Percentiles rank a stretch among this genome's conserved stretches.
These are phyloP conservation scores for Hylia prasina DNA, from an alignment of 2,113 vertebrate genomes.

Conservation along the genomic window DNA sequence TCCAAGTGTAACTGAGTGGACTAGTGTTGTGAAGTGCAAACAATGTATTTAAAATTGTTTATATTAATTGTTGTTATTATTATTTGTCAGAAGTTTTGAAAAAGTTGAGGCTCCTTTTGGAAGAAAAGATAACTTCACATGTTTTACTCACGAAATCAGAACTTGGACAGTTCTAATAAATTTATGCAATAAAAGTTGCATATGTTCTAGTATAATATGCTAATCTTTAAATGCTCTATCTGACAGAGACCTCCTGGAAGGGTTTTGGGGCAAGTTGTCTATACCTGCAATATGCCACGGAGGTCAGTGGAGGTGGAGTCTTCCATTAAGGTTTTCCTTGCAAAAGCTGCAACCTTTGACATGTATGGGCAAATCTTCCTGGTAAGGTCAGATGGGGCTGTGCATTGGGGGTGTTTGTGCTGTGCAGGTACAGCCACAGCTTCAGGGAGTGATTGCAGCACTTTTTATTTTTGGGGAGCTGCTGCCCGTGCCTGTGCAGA, in stretches of 20 bases:
- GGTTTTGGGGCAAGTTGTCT: background rate
- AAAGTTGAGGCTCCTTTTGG: background rate
- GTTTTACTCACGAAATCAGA: background rate
- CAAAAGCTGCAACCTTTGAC: background rate
- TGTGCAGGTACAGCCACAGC: background rate
- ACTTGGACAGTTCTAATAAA: background rate
- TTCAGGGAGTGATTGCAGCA: fast-evolving
- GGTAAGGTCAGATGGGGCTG: fast-evolving
- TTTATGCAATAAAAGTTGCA: background rate
- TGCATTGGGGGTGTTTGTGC: fast-evolving
- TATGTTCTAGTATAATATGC: background rate
- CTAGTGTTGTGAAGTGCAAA: background rate
- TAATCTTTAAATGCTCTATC: background rate
- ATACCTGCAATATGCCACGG: background rate
- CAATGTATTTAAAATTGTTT: background rate
- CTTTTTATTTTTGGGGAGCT: background rate
- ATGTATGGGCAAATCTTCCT: background rate
- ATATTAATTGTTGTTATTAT: background rate
- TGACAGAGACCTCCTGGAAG: background rate
- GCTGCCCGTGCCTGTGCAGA: background rate
- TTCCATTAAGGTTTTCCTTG: background rate
- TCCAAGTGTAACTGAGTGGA: background rate
- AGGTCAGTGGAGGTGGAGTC: background rate
- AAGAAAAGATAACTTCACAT: background rate
- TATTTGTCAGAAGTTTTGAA: background rate